These are phyloP conservation scores for Cyphomyrmex costatus DNA, from an alignment of 1,140 invertebrate genomes.

Conservation along the genomic window DNA sequence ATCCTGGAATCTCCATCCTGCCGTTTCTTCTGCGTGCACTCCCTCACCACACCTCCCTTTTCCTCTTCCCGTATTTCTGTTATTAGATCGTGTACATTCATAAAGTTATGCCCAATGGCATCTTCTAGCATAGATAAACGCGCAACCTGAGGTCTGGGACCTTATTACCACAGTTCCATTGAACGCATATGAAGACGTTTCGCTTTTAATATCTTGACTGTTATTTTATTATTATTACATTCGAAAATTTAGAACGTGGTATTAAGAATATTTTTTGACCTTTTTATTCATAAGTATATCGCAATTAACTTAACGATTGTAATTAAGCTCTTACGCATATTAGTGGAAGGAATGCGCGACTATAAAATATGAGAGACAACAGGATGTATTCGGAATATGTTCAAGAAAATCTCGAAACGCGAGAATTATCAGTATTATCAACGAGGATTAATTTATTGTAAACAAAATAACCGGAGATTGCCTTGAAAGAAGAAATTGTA, in stretches of 20 bases:
- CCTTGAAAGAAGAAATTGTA: neutral
- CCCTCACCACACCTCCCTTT: neutral
- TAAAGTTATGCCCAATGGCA: conserved; percentile 22
- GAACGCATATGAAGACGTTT: conserved; percentile 20
- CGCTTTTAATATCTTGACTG: neutral
- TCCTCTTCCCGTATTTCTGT: conserved; percentile 20
- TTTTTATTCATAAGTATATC: neutral
- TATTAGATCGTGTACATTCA: conserved; percentile 47
- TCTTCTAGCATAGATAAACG: conserved; percentile 4
- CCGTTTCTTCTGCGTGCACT: conserved; percentile 11
- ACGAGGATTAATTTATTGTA: neutral
- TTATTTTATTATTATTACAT: conserved; percentile 24
- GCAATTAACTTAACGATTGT: conserved; percentile 6
- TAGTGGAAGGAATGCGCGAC: neutral
- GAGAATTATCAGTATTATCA: neutral
- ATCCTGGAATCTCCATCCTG: conserved; percentile 58
- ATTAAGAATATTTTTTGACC: neutral
- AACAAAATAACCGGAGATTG: neutral
- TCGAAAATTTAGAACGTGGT: neutral
- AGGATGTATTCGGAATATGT: neutral
- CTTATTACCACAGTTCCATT: neutral
- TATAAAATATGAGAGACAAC: neutral
- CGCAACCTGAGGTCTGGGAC: no score
- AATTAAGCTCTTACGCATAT: neutral
- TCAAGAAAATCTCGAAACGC: neutral